Base-by-base conservation (phyloP, 64 coral and sea anemone species). In the Montipora capricornis region DNA sequence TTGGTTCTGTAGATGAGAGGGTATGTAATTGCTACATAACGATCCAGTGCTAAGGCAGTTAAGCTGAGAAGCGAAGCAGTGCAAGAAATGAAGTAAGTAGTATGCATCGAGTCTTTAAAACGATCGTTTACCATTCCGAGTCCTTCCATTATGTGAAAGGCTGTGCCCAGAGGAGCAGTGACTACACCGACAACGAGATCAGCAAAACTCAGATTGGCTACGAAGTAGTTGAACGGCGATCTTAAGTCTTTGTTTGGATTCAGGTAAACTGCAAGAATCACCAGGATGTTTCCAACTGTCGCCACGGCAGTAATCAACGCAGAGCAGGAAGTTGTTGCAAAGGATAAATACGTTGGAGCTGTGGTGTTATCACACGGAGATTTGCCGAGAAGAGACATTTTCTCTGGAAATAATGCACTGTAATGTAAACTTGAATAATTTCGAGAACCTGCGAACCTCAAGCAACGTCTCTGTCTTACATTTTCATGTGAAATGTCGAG, bases 51-150 rank as follows among this genome's bases (percentile, higher is more conserved):
- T 8, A 96, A 68, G 7, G 95, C 90, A 13, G 78, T 64, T 4
- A 96, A 87, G 49, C 95, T 96, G 62, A 96, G 82, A 13, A 96
- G 79, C 19, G 95, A 96, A 11, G 95, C 95, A 3, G 95, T 96
- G 49, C 95, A 96, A 0, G 90, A 79, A 16, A 93, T 80, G 49
- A 96, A 96, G 60, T 90, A 93, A 37, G 87, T 89, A 70, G 93
- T 87, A 16, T 90, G 91, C 76, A 96, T 69, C 1, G 19, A 15
- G 4, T 51, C 20, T 79, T 53, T 37, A 8, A 67, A 51, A 0
- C 50, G 64, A 16, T 83, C 19, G 6, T 47, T 79, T 44, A 20
- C 48, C 3, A 47, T 44, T 6, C 26, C 22, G 5, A 64, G 4
- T 46, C 80, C 80, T 26, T 61, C 80, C 6, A 29, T 11, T 5